These are phyloP conservation scores for Cephalopholis sonnerati DNA, from an alignment of 2,113 vertebrate species.

Conservation along the genomic window DNA sequence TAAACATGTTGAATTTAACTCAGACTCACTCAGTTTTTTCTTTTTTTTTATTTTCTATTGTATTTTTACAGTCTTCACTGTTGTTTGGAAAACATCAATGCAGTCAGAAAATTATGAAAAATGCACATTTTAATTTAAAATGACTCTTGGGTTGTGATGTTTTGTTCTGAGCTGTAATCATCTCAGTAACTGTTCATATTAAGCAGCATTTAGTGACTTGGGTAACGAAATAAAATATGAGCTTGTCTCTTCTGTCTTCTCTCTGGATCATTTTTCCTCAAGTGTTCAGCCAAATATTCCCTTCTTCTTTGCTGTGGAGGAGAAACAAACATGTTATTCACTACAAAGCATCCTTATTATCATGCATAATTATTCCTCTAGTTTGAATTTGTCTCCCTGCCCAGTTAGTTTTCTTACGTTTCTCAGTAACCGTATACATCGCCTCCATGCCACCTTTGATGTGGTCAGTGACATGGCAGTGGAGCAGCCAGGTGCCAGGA, in stretches of 20 bases:
- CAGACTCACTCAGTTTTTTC: background rate
- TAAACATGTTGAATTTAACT: background rate
- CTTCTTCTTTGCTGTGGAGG: conserved; percentile 54
- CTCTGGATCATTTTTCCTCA: background rate
- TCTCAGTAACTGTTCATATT: background rate
- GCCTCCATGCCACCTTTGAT: conserved; percentile 85
- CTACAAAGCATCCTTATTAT: background rate
- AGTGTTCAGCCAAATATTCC: conserved; percentile 55
- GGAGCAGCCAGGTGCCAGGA: conserved; percentile 92
- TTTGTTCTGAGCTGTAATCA: conserved; percentile 5
- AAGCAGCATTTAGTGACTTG: background rate
- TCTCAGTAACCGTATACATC: conserved; percentile 68
- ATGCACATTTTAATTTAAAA: conserved; percentile 16
- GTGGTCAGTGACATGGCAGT: conserved; percentile 92
- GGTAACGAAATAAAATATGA: conserved; percentile 6
- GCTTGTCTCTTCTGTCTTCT: background rate
- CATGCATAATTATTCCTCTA: background rate
- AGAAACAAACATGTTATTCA: background rate
- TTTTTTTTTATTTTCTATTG: background rate
- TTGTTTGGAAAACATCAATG: background rate
- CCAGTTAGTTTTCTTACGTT: conserved; percentile 41
- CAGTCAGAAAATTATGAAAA: background rate
- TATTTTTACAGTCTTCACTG: background rate
- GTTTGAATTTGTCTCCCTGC: background rate
- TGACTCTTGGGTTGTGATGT: background rate